Evolutionary conservation across 1,140 invertebrate species (phyloP).

Genomic region (Drosophila yakuba): DNA sequence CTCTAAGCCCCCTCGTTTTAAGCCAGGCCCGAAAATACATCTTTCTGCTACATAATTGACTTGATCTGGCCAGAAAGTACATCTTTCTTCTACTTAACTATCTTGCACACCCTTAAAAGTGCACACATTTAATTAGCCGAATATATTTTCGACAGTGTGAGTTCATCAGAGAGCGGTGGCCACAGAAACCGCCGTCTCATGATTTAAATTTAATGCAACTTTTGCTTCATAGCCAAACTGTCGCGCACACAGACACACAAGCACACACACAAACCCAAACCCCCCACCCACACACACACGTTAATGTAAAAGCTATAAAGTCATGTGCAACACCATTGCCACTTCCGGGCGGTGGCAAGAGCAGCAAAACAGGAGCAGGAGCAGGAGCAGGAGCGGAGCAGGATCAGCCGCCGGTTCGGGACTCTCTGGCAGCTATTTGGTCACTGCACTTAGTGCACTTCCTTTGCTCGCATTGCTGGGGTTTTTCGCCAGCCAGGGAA

Average conservation of each 20-base stretch:
- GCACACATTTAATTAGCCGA: not conserved
- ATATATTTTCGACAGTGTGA: conserved; percentile 19
- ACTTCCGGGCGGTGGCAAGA: conserved; percentile 54
- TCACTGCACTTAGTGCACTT: conserved; percentile 80
- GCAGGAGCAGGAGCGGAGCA: conserved; percentile 19
- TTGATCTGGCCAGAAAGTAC: not conserved
- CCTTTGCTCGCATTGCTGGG: conserved; percentile 63
- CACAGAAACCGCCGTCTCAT: conserved; percentile 66
- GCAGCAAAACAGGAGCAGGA: conserved; percentile 15
- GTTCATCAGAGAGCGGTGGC: conserved; percentile 27
- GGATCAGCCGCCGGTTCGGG: conserved; percentile 26
- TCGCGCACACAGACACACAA: conserved; percentile 21
- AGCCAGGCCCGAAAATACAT: not conserved
- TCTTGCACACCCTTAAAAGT: too few relatives aligned
- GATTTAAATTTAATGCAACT: conserved; percentile 78
- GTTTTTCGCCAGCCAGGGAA: conserved; percentile 45
- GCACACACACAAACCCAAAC: not conserved
- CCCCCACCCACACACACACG: conserved; percentile 9
- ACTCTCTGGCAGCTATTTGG: conserved; percentile 68
- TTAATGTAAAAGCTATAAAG: conserved; percentile 71
- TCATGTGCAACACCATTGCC: conserved; percentile 70
- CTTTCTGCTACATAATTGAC: not conserved
- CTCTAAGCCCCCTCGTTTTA: too few relatives aligned
- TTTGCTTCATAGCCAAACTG: conserved; percentile 64
- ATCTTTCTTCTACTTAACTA: too few relatives aligned